phyloP scores from a whole-genome alignment of 2,888 invertebrate genomes.

The Masnerella sp. region DNA sequence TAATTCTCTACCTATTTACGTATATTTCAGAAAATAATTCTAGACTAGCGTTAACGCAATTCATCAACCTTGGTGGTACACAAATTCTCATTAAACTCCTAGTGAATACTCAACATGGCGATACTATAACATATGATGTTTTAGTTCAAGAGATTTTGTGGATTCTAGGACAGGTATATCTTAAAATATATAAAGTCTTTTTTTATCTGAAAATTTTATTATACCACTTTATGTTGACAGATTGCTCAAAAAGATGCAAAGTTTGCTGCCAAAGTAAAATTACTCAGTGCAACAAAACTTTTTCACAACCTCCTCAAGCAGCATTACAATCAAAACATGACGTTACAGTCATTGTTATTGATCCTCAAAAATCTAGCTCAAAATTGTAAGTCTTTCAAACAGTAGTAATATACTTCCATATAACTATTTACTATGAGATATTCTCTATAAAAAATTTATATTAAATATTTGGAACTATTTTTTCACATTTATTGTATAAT shows the following conservation, averaged over 20 bases:
- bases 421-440: too few relatives aligned
- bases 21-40: slow-evolving; percentile 80
- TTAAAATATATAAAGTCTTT: too few relatives aligned
- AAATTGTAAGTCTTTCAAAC: slow-evolving; percentile 79
- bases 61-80: slow-evolving; percentile 80
- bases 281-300: slow-evolving; percentile 81
- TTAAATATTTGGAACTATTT: too few relatives aligned
- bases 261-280: slow-evolving; percentile 83
- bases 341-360: slow-evolving; percentile 80
- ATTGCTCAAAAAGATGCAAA: slow-evolving; percentile 79
- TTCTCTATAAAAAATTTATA: too few relatives aligned
- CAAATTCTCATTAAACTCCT: slow-evolving; percentile 80
- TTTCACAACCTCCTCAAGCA: slow-evolving; percentile 82
- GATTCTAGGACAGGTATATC: slow-evolving; percentile 80
- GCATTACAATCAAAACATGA: slow-evolving; percentile 81
- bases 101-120: slow-evolving; percentile 79
- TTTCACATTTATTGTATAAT: too few relatives aligned
- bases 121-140: slow-evolving; percentile 79
- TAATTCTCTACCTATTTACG: slow-evolving; percentile 4
- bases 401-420: too few relatives aligned
- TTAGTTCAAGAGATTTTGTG: slow-evolving; percentile 81
- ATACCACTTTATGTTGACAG: too few relatives aligned
- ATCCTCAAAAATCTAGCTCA: slow-evolving; percentile 82
- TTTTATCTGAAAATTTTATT: too few relatives aligned
- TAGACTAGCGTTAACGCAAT: slow-evolving; percentile 79